phyloP scores from a whole-genome alignment of 2,113 vertebrate species.

The Arizona elegans region DNA sequence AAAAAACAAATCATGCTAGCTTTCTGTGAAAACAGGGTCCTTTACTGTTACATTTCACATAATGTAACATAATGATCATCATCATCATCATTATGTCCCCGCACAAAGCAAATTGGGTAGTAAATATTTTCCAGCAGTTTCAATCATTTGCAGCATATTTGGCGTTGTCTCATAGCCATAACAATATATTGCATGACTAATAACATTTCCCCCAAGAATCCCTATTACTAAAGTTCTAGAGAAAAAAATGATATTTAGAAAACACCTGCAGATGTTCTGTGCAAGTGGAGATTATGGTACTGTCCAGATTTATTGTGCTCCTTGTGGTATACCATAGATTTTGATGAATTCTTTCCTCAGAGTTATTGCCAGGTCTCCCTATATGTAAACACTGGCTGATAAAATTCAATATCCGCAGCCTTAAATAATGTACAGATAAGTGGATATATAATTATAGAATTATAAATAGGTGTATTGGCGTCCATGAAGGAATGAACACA shows the following conservation, averaged over 20 bases:
- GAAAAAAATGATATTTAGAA: background rate
- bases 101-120: background rate
- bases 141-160: background rate
- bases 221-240: fast-evolving
- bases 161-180: background rate
- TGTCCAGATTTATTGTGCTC: background rate
- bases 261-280: background rate
- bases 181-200: background rate
- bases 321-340: conserved; percentile 14
- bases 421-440: background rate
- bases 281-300: background rate
- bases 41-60: background rate
- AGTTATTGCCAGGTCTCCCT: background rate
- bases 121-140: background rate
- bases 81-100: background rate
- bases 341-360: conserved; percentile 54
- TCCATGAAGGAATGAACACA: background rate
- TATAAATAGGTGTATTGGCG: background rate
- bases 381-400: background rate
- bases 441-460: background rate
- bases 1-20: background rate
- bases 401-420: conserved; percentile 34
- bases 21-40: background rate
- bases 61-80: background rate
- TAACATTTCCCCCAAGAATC: background rate